Percentiles rank a stretch among this genome's conserved stretches.
Evolutionary conservation across 2,888 invertebrate genomes (phyloP).

Genomic region (Petrolisthes cinctipes): DNA sequence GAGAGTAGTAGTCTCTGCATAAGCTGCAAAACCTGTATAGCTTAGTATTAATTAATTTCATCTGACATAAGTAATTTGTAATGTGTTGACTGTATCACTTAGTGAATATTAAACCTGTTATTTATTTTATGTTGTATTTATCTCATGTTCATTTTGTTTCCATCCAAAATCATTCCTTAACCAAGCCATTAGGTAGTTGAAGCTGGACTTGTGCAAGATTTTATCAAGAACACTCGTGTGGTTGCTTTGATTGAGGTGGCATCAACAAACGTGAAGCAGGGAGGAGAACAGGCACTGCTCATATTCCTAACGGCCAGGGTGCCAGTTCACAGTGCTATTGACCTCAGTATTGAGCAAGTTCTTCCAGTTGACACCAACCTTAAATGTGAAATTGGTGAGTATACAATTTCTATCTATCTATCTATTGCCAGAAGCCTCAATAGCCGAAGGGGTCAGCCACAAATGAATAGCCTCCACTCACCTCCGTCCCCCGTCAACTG

Average conservation of each 20-base stretch:
- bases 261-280: conserved; percentile 24
- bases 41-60: too few relatives aligned
- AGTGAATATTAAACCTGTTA: neutral
- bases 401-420: neutral
- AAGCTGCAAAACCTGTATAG: too few relatives aligned
- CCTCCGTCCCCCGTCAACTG: too few relatives aligned
- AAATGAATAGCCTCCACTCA: too few relatives aligned
- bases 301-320: conserved; percentile 56
- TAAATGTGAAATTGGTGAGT: conserved; percentile 60
- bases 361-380: conserved; percentile 53
- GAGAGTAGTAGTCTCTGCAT: too few relatives aligned
- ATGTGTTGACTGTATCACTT: too few relatives aligned
- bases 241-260: conserved; percentile 58
- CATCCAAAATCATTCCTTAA: neutral
- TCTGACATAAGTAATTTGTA: too few relatives aligned
- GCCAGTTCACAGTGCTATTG: conserved; percentile 61
- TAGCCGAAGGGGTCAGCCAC: too few relatives aligned
- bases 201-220: conserved; percentile 62
- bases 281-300: conserved; percentile 52
- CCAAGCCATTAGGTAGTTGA: conserved; percentile 52
- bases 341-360: conserved; percentile 48
- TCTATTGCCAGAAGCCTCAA: too few relatives aligned
- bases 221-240: conserved; percentile 59
- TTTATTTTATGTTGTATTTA: neutral
- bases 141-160: neutral